Base-by-base conservation (phyloP, 2,113 vertebrate species). In the Otis tarda region DNA sequence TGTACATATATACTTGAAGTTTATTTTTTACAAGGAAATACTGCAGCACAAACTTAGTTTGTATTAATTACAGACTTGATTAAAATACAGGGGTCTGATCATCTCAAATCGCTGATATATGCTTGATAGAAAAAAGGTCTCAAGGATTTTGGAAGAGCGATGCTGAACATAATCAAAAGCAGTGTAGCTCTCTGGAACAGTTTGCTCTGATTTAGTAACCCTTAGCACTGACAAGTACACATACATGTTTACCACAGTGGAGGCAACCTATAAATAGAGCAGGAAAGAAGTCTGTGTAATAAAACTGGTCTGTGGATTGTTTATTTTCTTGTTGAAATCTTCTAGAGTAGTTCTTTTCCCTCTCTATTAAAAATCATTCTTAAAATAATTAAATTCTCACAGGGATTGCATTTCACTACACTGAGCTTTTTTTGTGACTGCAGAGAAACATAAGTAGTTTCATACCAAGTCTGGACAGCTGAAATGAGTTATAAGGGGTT, bases 1-100 rank as follows among this genome's bases (percentile, higher is more conserved):
- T 52, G 80, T 57, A 17, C 35, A 31, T 56, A 73, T 30, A 80
- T 50, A 59, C 25, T 22, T 64, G 8, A 81, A 45, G 21, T 24
- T 83, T 59, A 21, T 93, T 89, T 86, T 41, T 90, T 91, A 86
- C 28, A 89, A 74, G 80, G 71, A 78, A 76, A 92, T 92, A 80
- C 10, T 87, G 83, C 79, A 96, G 68, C 80, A 94, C 79, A 97
- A 75, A 78, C 91, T 94, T 92, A 77, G 47, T 94, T 97, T 94
- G 33, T 92, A 91, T 83, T 96, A 77, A 91, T 86, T 88, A 80
- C 89, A 85, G 84, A 69, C 88, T 87, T 93, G 19, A 73, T 92
- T 92, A 93, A 96, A 77, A 80, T 69, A 60, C n/a, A 71, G 63
- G 82, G 47, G 70, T 89, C n/a, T 68, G 57, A 56, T 93, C 78